These are phyloP conservation scores for Hirundo rustica DNA, from an alignment of 2,797 vertebrate species.

Conservation along the genomic window DNA sequence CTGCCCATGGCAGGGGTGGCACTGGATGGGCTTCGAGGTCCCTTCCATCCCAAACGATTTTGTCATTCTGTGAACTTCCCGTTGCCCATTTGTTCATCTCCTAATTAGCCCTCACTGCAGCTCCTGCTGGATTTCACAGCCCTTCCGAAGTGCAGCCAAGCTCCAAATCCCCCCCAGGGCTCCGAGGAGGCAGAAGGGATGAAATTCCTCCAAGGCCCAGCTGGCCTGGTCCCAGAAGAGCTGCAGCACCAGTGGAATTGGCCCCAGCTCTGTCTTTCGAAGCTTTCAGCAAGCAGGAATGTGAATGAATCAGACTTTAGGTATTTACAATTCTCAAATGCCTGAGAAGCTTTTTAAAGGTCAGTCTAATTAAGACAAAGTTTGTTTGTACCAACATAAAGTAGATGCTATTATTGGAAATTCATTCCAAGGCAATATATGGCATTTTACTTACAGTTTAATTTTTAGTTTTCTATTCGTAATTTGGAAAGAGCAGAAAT, in stretches of 20 bases:
- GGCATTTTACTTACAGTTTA: conserved; percentile 71
- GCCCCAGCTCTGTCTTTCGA: neutral
- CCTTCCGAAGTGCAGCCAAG: fast-evolving
- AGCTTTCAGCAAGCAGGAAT: conserved; percentile 31
- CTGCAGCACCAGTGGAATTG: neutral
- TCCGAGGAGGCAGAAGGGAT: neutral
- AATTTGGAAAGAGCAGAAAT: conserved; percentile 70
- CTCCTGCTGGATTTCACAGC: neutral
- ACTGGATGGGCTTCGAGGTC: fast-evolving
- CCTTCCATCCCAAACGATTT: neutral
- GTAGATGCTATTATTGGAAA: conserved; percentile 74
- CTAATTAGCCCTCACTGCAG: fast-evolving
- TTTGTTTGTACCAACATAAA: conserved; percentile 71
- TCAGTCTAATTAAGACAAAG: conserved; percentile 76
- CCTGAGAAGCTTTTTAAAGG: conserved; percentile 76
- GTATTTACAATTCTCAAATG: conserved; percentile 66
- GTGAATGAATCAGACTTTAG: conserved; percentile 27
- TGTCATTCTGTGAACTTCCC: neutral
- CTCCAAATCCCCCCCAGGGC: neutral
- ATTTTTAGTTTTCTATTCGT: conserved; percentile 58
- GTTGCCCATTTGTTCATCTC: fast-evolving
- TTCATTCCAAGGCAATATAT: conserved; percentile 45
- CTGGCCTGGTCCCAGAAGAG: neutral
- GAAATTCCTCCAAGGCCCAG: neutral
- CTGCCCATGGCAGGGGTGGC: neutral